phyloP scores from a whole-genome alignment of 2,797 vertebrate genomes.

The Ptychobarbus kaznakovi region DNA sequence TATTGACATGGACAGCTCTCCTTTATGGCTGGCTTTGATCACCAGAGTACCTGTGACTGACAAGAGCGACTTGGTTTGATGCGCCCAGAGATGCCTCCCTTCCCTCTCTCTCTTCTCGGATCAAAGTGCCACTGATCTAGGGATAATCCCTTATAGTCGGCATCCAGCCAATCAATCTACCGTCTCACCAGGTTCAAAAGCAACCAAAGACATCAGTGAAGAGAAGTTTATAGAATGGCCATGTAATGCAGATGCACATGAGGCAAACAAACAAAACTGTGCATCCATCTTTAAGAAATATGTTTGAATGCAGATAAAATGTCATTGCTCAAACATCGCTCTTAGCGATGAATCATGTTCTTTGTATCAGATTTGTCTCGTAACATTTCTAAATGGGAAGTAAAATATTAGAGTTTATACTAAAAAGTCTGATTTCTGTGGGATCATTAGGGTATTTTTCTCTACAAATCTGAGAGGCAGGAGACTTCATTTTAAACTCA shows the following conservation, averaged over 20 bases:
- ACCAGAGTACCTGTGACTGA: slow-evolving; percentile 44
- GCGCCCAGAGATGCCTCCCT: slow-evolving; percentile 24
- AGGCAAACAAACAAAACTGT: slow-evolving; percentile 21
- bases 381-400: neutral
- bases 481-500: neutral
- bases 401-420: neutral
- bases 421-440: neutral
- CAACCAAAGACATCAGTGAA: slow-evolving; percentile 36
- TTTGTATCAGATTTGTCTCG: neutral
- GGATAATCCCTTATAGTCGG: too few species aligned
- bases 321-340: neutral
- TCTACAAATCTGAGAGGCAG: neutral
- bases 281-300: slow-evolving; percentile 54
- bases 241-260: neutral
- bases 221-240: slow-evolving; percentile 48
- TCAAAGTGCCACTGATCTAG: slow-evolving; percentile 58
- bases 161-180: slow-evolving; percentile 55
- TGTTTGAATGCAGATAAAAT: neutral
- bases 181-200: slow-evolving; percentile 42
- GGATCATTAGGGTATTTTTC: neutral
- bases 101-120: slow-evolving; percentile 34
- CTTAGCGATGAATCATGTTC: neutral
- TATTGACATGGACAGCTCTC: slow-evolving; percentile 47
- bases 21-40: slow-evolving; percentile 60
- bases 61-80: slow-evolving; percentile 20